phyloP scores from a whole-genome alignment of 37 sponge, comb jelly and placozoan genomes.

The Cliona cf. orientalis region DNA sequence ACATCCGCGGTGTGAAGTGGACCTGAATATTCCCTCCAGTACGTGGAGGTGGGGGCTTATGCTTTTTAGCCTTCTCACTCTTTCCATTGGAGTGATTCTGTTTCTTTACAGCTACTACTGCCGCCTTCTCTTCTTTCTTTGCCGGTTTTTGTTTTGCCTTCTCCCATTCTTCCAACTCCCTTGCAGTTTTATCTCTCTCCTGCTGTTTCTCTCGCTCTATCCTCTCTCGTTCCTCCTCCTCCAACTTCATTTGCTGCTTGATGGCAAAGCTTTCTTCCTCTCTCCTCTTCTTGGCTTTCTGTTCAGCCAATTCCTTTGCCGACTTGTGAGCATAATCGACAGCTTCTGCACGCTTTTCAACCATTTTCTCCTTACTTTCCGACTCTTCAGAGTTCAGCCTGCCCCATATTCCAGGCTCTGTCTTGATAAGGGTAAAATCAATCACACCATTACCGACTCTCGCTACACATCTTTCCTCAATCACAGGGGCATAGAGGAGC shows the following conservation, averaged over 20 bases:
- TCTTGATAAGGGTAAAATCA: conserved; percentile 60
- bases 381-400: conserved; percentile 28
- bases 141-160: conserved; percentile 15
- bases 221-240: conserved; percentile 71
- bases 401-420: conserved; percentile 56
- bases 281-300: conserved; percentile 68
- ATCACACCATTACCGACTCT: conserved; percentile 78
- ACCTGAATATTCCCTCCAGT: conserved; percentile 75
- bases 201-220: conserved; percentile 83
- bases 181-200: conserved; percentile 76
- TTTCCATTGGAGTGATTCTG: not conserved
- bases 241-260: conserved; percentile 81
- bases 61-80: not conserved
- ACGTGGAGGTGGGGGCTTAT: conserved; percentile 54
- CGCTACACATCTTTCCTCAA: conserved; percentile 63
- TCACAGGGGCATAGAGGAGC: conserved; percentile 57
- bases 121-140: not conserved
- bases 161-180: conserved; percentile 83
- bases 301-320: conserved; percentile 30
- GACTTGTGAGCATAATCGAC: conserved; percentile 50
- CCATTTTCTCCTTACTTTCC: conserved; percentile 61
- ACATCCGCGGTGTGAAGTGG: conserved; percentile 88
- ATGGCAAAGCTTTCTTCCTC: conserved; percentile 77
- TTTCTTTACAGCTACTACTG: not conserved
- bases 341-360: conserved; percentile 63